A percentile compares a stretch with the other conserved stretches of the same genome.
phyloP scores from a whole-genome alignment of 2,797 vertebrate genomes.

The Pseudopleuronectes americanus region DNA sequence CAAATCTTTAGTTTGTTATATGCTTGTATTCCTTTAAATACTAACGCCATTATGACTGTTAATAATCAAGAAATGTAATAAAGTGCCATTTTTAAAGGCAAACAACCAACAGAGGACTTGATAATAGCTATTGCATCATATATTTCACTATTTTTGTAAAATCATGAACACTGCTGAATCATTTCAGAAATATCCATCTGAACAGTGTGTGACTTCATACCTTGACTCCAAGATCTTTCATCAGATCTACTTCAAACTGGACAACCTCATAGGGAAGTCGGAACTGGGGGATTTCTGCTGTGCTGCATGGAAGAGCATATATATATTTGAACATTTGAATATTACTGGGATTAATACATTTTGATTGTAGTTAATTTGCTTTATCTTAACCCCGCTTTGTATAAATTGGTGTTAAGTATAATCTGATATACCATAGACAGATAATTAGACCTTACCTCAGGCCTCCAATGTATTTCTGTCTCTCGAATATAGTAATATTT shows the following conservation, averaged over 20 bases:
- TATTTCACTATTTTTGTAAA: not conserved
- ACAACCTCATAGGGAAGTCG: conserved; percentile 91
- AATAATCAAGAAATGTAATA: not conserved
- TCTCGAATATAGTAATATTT: conserved; percentile 94
- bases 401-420: not conserved
- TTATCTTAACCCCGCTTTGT: not conserved
- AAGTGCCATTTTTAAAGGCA: not conserved
- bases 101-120: too few relatives aligned
- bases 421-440: not conserved
- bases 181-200: not conserved
- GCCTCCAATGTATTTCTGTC: conserved; percentile 89
- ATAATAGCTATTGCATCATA: not conserved
- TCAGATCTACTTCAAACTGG: conserved; percentile 92
- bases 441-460: conserved; percentile 86
- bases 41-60: not conserved
- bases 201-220: conserved; percentile 76
- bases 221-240: conserved; percentile 96
- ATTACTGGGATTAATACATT: too few relatives aligned
- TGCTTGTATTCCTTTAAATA: too few relatives aligned
- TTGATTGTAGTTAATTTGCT: not conserved
- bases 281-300: conserved; percentile 95
- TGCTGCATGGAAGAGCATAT: conserved; percentile 75
- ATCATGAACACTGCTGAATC: not conserved
- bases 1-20: not conserved
- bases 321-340: not conserved